phyloP scores from a whole-genome alignment of 1,140 invertebrate species.

The Asbolus verrucosus region DNA sequence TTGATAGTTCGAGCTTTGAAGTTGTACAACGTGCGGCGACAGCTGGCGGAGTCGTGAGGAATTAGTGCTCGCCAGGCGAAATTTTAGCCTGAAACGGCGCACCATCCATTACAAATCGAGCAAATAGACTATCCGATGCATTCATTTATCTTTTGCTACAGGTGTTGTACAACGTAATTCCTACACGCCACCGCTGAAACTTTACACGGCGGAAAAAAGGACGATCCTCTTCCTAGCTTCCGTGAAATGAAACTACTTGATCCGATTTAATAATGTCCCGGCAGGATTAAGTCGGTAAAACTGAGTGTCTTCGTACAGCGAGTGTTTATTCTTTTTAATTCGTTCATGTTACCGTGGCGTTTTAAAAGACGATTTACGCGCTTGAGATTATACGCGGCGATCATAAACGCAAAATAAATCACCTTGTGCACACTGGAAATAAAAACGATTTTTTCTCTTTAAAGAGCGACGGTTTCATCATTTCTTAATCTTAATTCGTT shows the following conservation, averaged over 20 bases:
- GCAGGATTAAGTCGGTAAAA: constrained; percentile 11
- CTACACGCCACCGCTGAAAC: constrained; percentile 18
- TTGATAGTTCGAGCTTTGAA: constrained; percentile 34
- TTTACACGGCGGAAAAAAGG: constrained; percentile 2
- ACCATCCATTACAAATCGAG: constrained; percentile 18
- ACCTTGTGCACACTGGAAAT: too few relatives aligned
- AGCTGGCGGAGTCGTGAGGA: constrained; percentile 35
- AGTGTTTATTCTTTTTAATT: constrained; percentile 23
- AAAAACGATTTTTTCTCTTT: too few relatives aligned
- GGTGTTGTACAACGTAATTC: constrained; percentile 25
- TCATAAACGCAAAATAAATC: too few relatives aligned
- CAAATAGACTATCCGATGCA: constrained; percentile 27
- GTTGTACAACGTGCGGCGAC: constrained; percentile 31
- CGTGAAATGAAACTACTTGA: constrained; percentile 17
- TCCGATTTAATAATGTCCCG: constrained; percentile 22
- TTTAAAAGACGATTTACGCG: too few relatives aligned
- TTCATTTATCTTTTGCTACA: constrained; percentile 38
- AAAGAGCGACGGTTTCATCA: too few relatives aligned
- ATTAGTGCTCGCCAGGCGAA: constrained; percentile 32
- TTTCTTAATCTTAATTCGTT: too few relatives aligned
- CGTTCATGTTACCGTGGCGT: neutral
- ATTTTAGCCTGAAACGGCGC: constrained; percentile 2
- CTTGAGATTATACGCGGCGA: too few relatives aligned
- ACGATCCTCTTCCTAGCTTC: neutral
- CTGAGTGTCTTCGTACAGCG: constrained; percentile 8